Conservation (phyloP, 2,797 vertebrate species). For the Chiloscyllium punctatum region DNA sequence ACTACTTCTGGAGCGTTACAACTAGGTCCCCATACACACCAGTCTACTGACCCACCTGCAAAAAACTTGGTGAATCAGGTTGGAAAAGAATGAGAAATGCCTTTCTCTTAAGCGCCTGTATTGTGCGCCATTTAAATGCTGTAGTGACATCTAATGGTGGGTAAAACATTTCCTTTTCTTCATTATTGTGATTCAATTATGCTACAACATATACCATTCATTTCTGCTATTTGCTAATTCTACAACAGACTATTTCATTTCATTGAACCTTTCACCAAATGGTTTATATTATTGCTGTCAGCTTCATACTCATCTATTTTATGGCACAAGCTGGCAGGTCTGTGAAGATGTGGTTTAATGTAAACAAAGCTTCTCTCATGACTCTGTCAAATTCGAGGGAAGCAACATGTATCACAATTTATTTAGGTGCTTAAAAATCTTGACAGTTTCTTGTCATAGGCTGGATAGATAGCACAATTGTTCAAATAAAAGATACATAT, state of each 20-base stretch:
- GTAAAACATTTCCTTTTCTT: not conserved
- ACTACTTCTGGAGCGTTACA: too few relatives aligned
- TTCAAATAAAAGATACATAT: not conserved
- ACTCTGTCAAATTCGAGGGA: not conserved
- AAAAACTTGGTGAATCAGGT: not conserved
- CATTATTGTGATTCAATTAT: not conserved
- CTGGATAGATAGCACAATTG: not conserved
- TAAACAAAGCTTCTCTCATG: not conserved
- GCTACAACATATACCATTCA: not conserved
- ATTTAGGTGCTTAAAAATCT: not conserved
- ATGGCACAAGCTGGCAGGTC: not conserved
- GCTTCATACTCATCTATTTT: not conserved
- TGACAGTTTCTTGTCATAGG: not conserved
- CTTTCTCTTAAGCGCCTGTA: not conserved
- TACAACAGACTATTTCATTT: not conserved
- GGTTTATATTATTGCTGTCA: not conserved
- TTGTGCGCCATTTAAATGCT: not conserved
- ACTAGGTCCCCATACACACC: not conserved
- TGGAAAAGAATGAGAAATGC: not conserved
- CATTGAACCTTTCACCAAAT: not conserved
- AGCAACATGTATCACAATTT: not conserved
- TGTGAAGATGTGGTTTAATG: not conserved
- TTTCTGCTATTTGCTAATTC: not conserved
- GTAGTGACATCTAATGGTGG: not conserved
- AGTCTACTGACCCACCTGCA: not conserved